Percentiles rank a stretch among this genome's conserved stretches.
Conservation (phyloP, 2,888 invertebrate species). For the Psylliodes chrysocephalus region DNA sequence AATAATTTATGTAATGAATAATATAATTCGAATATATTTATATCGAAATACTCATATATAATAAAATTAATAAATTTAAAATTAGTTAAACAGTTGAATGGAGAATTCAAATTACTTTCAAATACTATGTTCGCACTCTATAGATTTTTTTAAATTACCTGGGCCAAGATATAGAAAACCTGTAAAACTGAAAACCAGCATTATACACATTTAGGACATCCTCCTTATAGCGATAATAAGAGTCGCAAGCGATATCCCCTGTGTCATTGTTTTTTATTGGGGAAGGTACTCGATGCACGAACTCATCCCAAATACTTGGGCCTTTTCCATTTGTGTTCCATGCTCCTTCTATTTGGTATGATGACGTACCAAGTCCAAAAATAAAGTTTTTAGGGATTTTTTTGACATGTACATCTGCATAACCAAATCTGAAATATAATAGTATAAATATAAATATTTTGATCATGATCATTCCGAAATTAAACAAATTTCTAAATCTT, state of each 20-base stretch:
- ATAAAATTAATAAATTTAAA: no score
- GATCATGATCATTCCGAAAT: no score
- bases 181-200: constrained; percentile 69
- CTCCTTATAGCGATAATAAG: constrained; percentile 72
- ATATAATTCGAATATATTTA: no score
- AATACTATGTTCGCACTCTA: no score
- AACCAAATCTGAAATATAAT: background rate
- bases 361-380: constrained; percentile 58
- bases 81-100: no score
- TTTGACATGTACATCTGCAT: constrained; percentile 55
- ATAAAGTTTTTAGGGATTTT: constrained; percentile 57
- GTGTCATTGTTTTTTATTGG: constrained; percentile 57
- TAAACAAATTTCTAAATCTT: no score
- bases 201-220: constrained; percentile 70
- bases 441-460: no score
- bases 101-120: no score
- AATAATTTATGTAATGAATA: no score
- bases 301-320: constrained; percentile 54
- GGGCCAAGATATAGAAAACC: constrained; percentile 57
- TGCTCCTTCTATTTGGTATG: constrained; percentile 61
- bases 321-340: constrained; percentile 67
- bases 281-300: constrained; percentile 22
- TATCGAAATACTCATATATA: no score
- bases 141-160: constrained; percentile 21
- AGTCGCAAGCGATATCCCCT: constrained; percentile 74